Base-by-base conservation (phyloP, 64 coral and sea anemone genomes). In the Pocillopora damicornis region DNA sequence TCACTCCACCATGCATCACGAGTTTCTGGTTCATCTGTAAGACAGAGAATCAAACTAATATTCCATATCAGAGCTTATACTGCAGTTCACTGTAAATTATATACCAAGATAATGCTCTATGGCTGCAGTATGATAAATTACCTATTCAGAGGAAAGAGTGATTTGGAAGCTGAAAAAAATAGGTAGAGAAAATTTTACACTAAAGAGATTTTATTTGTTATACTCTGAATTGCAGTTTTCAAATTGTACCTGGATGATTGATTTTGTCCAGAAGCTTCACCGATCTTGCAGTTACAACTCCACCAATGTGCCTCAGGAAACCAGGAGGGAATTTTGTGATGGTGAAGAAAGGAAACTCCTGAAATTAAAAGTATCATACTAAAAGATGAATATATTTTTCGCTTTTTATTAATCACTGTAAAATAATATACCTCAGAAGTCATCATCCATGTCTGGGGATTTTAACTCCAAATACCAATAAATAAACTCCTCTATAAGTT, bases 341-440 rank as follows among this genome's bases (percentile, higher is more conserved):
- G 15, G 96, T 98, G 58, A 98, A 98, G 87, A 98, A 98, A 6
- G 96, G 96, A 76, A 98, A 91, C 62, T 98, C 96, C 96, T 98
- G 88, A 67, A 87, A 88, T 30, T 30, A 0, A 30, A 30, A 4
- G 61, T 37, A n/a, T 38, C 22, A 67, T 26, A 74, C 51, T 35
- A 65, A n/a, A 9, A 16, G 10, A 17, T 38, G 13, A 11, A 68
- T 36, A 20, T 12, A 20, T 4, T 45, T 15, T 14, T n/a, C 13
- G 38, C 42, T 4, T 4, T 51, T 4, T 4, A 51, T 51, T 4
- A 51, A 51, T 73, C n/a, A 73, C n/a, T 66, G 2, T 66, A 66
- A 66, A 51, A 51, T 7, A 51, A 51, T 51, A 51, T 7, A 51
- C 7, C 42, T 51, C 42, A 51, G 42, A 51, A 7, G 42, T 2